A percentile compares a stretch with the other conserved stretches of the same genome.
Conservation (phyloP, 2,113 vertebrate species). For the Alaudala cheleensis region DNA sequence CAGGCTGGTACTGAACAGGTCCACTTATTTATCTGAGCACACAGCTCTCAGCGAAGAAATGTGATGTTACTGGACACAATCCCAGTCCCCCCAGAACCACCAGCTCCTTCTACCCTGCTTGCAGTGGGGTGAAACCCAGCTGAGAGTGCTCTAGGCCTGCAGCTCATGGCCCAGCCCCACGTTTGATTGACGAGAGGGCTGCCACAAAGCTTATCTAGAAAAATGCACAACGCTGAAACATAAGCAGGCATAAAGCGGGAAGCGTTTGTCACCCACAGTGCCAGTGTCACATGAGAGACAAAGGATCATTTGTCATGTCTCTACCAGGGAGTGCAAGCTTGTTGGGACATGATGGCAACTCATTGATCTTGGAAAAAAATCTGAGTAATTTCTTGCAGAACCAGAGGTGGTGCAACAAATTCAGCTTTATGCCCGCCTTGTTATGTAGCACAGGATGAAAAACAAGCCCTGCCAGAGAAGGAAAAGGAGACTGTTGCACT, state of each 20-base stretch:
- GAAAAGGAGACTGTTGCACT: neutral
- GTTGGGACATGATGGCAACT: neutral
- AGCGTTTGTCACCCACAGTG: slow-evolving; percentile 13
- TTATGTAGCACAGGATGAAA: neutral
- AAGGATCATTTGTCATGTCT: neutral
- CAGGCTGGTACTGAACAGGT: neutral
- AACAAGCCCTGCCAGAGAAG: neutral
- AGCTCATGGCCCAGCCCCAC: neutral
- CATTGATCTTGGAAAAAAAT: neutral
- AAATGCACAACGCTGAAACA: neutral
- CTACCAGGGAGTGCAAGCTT: neutral
- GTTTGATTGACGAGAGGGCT: neutral
- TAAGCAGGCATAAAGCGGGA: slow-evolving; percentile 10
- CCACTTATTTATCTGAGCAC: neutral
- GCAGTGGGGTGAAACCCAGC: neutral
- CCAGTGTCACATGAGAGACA: neutral
- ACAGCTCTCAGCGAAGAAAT: neutral
- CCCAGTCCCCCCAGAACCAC: neutral
- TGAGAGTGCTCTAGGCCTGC: neutral
- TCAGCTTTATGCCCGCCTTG: neutral
- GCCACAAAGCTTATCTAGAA: slow-evolving; percentile 8
- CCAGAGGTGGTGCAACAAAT: neutral
- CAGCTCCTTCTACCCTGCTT: neutral
- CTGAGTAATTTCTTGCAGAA: slow-evolving; percentile 13
- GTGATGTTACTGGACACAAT: neutral